These are phyloP conservation scores for Aurelia sp. DNA, from an alignment of 30 jellyfish, hydroid and myxozoan genomes.

Conservation along the genomic window DNA sequence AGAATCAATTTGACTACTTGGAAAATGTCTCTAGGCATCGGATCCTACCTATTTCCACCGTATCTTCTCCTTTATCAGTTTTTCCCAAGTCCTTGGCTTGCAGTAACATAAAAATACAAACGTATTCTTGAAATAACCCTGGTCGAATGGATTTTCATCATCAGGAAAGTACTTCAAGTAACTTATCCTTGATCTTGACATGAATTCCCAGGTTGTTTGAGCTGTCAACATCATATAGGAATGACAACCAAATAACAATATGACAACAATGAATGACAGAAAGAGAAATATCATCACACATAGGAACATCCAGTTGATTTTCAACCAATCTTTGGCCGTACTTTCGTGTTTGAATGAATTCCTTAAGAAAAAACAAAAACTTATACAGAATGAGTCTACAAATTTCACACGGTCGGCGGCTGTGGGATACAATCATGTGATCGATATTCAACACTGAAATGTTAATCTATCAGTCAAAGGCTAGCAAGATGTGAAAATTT, in stretches of 20 bases:
- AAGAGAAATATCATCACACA: slow-evolving; percentile 60
- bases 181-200: slow-evolving; percentile 97
- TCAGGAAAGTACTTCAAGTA: slow-evolving; percentile 94
- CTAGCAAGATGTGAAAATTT: too few species aligned
- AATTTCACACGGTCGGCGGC: too few species aligned
- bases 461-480: too few species aligned
- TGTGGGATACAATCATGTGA: too few species aligned
- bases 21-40: too few species aligned
- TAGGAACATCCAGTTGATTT: slow-evolving; percentile 86
- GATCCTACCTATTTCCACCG: slow-evolving; percentile 34
- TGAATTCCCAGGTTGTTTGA: slow-evolving; percentile 99
- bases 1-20: too few species aligned
- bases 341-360: slow-evolving; percentile 63
- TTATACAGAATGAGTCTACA: background rate
- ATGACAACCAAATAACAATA: slow-evolving; percentile 86
- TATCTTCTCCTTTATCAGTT: slow-evolving; percentile 44
- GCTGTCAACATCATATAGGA: slow-evolving; percentile 99
- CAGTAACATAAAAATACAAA: slow-evolving; percentile 86
- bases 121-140: slow-evolving; percentile 88
- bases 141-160: slow-evolving; percentile 95
- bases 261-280: slow-evolving; percentile 64
- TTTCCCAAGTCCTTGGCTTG: slow-evolving; percentile 93
- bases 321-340: slow-evolving; percentile 85
- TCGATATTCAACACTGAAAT: too few species aligned
- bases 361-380: slow-evolving; percentile 27